A percentile compares a stretch with the other conserved stretches of the same genome.
Evolutionary conservation across 2,797 vertebrate genomes (phyloP).

Genomic region (Helicolenus hilgendorfi): DNA sequence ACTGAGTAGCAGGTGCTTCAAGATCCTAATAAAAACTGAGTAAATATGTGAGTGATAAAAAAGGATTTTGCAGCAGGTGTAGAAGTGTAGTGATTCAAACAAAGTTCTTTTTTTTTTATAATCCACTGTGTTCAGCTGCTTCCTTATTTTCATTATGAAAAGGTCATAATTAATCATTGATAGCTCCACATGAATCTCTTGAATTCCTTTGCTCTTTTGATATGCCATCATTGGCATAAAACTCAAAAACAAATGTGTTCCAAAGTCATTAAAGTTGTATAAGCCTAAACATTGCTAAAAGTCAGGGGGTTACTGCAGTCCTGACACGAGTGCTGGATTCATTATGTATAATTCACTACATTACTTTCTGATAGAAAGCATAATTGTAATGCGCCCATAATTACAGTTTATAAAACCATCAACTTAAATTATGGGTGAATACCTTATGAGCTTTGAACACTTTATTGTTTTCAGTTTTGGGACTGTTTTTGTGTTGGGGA

Average conservation of each 20-base stretch:
- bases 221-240: slow-evolving; percentile 15
- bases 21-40: slow-evolving; percentile 11
- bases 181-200: background rate
- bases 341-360: slow-evolving; percentile 33
- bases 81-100: background rate
- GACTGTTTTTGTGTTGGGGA: background rate
- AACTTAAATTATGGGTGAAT: background rate
- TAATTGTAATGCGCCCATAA: slow-evolving; percentile 9
- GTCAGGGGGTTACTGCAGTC: background rate
- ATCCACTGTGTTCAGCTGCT: background rate
- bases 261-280: slow-evolving; percentile 21
- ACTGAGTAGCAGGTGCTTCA: background rate
- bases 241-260: slow-evolving; percentile 12
- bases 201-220: background rate
- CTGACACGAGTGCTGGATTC: slow-evolving; percentile 4
- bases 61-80: slow-evolving; percentile 12
- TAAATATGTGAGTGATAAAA: background rate
- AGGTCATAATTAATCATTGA: slow-evolving; percentile 42
- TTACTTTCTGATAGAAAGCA: slow-evolving; percentile 19
- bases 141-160: slow-evolving; percentile 29
- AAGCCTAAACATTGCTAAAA: slow-evolving; percentile 14
- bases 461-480: background rate
- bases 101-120: slow-evolving; percentile 1
- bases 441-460: background rate
- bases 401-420: slow-evolving; percentile 1